Evolutionary conservation across 2,113 vertebrate genomes (phyloP), one percentile per base, ranked within the genome.

Genomic region (Gallinago jamesoni): DNA sequence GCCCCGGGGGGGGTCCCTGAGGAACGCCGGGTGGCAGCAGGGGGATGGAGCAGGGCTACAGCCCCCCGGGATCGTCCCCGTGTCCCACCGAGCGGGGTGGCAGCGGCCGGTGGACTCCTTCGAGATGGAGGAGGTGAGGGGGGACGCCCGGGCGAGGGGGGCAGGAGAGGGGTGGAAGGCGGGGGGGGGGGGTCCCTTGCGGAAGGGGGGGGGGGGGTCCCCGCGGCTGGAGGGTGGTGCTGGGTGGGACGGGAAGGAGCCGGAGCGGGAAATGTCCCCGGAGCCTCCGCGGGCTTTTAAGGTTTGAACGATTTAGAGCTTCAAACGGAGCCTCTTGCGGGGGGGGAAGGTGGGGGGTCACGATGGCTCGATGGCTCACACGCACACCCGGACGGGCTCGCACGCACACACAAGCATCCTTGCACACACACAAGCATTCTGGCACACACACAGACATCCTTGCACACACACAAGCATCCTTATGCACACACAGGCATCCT

Each of bases 101-200:
- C n/a, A 4, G 73, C 89, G 94, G 95, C 50, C 10, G 3, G 90
- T 48, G 37, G 98, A 98, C 74, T 98, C 98, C 52, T 98, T 98
- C 41, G 98, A 98, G 88, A 91, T 98, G 63, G 98, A 98, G 70
- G 98, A 98, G 98, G 98, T 98, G 97, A 76, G 95, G 87, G 22
- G 19, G 4, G 45, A 17, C 39, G 18, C 4, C 37, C 4, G 19
- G 62, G 37, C 5, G 55, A 16, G 12, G 53, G 47, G n/a, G 5
- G 0, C 52, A 6, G 39, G 9, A 47, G 47, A 21, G 47, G 47
- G 47, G 47, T 21, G 47, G 10, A 9, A 14, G 14, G 14, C 43
- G 24, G 28, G 64, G 64, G 14, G 14, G 55, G 24, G 28, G 64
- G 64, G 78, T 48, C 21, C 47, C 47, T 21, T 48, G 21, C 21